phyloP scores from a whole-genome alignment of 2,797 vertebrate genomes.

The Phrynocephalus vlangalii region DNA sequence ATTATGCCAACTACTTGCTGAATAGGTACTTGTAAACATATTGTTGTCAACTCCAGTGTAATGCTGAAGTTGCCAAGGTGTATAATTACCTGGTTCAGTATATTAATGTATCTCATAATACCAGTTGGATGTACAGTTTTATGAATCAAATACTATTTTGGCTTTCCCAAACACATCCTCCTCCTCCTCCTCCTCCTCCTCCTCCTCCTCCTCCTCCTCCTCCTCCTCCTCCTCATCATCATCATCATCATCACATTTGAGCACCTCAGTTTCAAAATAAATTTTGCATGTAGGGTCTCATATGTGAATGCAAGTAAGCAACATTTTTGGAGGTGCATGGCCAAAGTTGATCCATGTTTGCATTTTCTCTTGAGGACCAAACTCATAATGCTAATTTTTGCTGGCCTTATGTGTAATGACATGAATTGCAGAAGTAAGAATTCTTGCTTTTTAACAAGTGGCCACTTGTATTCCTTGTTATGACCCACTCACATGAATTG shows the following conservation, averaged over 20 bases:
- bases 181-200: too few species aligned
- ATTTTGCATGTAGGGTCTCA: background rate
- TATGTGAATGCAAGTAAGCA: too few species aligned
- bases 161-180: background rate
- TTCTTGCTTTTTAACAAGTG: too few species aligned
- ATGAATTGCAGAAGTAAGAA: too few species aligned
- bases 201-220: too few species aligned
- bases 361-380: background rate
- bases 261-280: background rate
- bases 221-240: too few species aligned
- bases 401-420: too few species aligned
- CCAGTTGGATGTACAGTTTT: too few species aligned
- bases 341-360: background rate
- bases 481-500: too few species aligned
- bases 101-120: background rate
- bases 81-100: background rate
- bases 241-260: too few species aligned
- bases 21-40: background rate
- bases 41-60: background rate
- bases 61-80: background rate
- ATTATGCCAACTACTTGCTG: background rate
- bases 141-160: background rate
- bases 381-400: too few species aligned
- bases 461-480: too few species aligned
- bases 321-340: background rate